Evolutionary conservation across 2,888 invertebrate species (phyloP).

Genomic region (Aporophyla nigra): DNA sequence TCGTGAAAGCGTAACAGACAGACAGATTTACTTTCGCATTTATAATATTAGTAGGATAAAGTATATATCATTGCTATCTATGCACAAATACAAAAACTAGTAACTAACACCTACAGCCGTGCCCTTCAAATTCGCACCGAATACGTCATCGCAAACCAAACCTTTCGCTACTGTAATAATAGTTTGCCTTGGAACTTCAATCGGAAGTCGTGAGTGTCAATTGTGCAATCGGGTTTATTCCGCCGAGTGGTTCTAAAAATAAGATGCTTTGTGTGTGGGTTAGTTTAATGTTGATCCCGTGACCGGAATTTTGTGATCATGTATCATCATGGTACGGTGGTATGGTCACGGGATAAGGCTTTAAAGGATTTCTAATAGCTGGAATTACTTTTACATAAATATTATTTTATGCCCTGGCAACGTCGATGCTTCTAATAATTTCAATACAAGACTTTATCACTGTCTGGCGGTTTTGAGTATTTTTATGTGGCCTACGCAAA

Average conservation of each 20-base stretch:
- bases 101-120: conserved; percentile 27
- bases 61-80: conserved; percentile 31
- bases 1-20: too few relatives aligned
- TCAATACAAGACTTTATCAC: too few relatives aligned
- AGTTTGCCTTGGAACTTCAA: conserved; percentile 28
- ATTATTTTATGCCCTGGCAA: neutral
- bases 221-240: conserved; percentile 59
- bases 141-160: conserved; percentile 16
- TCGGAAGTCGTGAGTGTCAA: conserved; percentile 56
- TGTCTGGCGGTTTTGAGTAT: too few relatives aligned
- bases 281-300: conserved; percentile 45
- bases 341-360: neutral
- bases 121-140: conserved; percentile 38
- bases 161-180: conserved; percentile 22
- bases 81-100: conserved; percentile 37
- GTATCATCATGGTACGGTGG: neutral
- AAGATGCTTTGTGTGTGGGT: conserved; percentile 61
- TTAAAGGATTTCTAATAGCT: neutral
- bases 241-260: conserved; percentile 65
- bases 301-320: conserved; percentile 34
- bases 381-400: neutral
- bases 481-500: too few relatives aligned
- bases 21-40: too few relatives aligned
- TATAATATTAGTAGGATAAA: too few relatives aligned
- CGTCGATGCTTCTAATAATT: neutral